Evolutionary conservation across 2,797 vertebrate genomes (phyloP).

Genomic region (Oreonectes daqikongensis): DNA sequence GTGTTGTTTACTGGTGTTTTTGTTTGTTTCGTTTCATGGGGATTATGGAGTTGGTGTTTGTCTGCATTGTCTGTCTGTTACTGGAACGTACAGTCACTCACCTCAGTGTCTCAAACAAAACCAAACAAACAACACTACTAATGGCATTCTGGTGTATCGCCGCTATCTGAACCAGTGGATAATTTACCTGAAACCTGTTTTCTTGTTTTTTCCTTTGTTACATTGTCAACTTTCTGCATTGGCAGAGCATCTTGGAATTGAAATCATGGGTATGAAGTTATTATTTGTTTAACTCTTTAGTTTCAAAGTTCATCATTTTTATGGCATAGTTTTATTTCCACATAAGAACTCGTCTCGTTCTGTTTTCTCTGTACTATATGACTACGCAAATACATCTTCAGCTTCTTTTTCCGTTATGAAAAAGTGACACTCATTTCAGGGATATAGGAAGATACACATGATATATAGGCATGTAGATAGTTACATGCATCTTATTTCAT

Average conservation of each 20-base stretch:
- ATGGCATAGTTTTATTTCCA: constrained; percentile 36
- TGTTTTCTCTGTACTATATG: constrained; percentile 71
- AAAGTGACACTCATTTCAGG: not conserved
- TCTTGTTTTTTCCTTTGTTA: constrained; percentile 71
- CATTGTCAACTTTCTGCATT: constrained; percentile 79
- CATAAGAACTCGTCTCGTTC: constrained; percentile 74
- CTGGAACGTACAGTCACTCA: constrained; percentile 71
- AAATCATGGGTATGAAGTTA: constrained; percentile 85
- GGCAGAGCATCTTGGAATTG: constrained; percentile 85
- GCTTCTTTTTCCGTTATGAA: not conserved
- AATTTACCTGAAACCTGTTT: constrained; percentile 73
- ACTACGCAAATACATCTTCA: constrained; percentile 21
- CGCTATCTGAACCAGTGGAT: constrained; percentile 74
- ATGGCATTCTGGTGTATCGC: constrained; percentile 67
- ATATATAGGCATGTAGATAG: constrained; percentile 12
- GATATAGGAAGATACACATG: not conserved
- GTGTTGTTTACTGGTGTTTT: constrained; percentile 3
- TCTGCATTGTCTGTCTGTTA: constrained; percentile 79
- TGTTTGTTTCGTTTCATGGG: constrained; percentile 44
- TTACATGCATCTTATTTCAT: not conserved
- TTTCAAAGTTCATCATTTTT: constrained; percentile 64
- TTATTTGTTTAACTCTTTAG: constrained; percentile 77
- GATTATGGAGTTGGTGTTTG: constrained; percentile 76
- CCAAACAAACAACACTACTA: constrained; percentile 58
- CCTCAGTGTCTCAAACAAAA: constrained; percentile 65